Evolutionary conservation across 2,797 vertebrate genomes (phyloP), one percentile per base, ranked within the genome.

Genomic region (Sebastes iracundus): DNA sequence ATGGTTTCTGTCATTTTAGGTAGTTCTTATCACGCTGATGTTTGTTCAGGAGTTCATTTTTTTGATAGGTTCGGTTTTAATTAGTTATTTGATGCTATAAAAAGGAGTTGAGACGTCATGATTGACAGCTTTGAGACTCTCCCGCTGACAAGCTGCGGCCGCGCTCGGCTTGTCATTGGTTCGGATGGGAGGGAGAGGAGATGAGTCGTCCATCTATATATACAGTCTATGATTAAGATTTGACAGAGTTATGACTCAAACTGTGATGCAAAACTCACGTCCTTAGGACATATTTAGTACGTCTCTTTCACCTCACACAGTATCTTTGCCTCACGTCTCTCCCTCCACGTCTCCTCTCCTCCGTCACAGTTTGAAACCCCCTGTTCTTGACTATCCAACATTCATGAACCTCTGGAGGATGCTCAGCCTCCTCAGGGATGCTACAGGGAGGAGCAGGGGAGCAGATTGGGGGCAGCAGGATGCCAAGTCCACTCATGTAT

Each of bases 401-500:
- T 61, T 28, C 69, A 68, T 52, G 46, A n/a, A 49, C 68, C 75
- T 53, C 68, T 20, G 7, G 11, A 74, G 65, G 72, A 74, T 2
- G 18, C 38, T 11, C 42, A 18, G 7, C 59, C 74, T 80, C 82
- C 53, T 62, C 22, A 7, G 85, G 53, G 84, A 85, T 12, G 18
- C 65, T 69, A 63, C 70, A 18, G 62, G 55, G 71, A 82, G 85
- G 81, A 61, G 73, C 58, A 72, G 62, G 23, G 60, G 60, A 84
- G 87, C 82, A 83, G 82, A 87, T 80, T 87, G 81, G 75, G 84
- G 80, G 72, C 80, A 90, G 81, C 69, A 73, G 78, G 82, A 87
- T 87, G 87, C 86, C 89, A 91, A 81, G 79, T 85, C 86, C 85
- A 90, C 82, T 94, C 90, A 90, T 90, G 90, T 90, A 86, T 90